phyloP scores from a whole-genome alignment of 1,140 invertebrate genomes.

The Solenopsis fugax region DNA sequence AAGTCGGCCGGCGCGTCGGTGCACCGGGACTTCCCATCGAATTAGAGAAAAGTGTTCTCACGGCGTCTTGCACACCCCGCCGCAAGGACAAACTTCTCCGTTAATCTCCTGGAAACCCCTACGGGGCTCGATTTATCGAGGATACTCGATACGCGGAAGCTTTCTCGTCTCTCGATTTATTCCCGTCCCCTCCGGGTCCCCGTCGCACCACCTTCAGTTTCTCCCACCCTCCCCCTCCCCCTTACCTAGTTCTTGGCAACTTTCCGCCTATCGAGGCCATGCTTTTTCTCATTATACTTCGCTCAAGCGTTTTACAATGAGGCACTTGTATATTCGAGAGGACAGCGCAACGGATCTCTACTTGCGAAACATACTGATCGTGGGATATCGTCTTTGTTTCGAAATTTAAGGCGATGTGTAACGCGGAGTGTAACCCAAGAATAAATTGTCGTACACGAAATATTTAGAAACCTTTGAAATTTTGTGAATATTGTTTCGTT shows the following conservation, averaged over 20 bases:
- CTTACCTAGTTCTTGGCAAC: conserved; percentile 31
- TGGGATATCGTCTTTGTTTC: conserved; percentile 19
- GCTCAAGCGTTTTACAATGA: conserved; percentile 67
- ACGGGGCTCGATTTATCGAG: conserved; percentile 75
- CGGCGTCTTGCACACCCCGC: conserved; percentile 63
- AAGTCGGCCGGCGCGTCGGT: conserved; percentile 72
- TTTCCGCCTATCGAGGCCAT: conserved; percentile 31
- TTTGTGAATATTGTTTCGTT: background rate
- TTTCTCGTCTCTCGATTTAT: conserved; percentile 72
- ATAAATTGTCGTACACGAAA: conserved; percentile 36
- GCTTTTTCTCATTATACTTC: conserved; percentile 60
- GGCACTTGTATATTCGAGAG: conserved; percentile 47
- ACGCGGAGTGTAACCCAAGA: conserved; percentile 8
- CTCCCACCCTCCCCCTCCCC: background rate
- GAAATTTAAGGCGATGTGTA: conserved; percentile 36
- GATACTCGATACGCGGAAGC: conserved; percentile 74
- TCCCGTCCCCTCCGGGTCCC: conserved; percentile 27
- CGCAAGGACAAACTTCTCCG: conserved; percentile 77
- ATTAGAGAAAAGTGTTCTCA: conserved; percentile 82
- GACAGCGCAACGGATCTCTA: conserved; percentile 33
- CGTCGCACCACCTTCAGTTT: background rate
- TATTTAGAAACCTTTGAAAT: conserved; percentile 20
- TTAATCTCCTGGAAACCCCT: conserved; percentile 80
- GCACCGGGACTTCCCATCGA: conserved; percentile 79
- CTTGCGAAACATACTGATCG: background rate